Evolutionary conservation across 1,140 invertebrate species (phyloP).

Genomic region (Manduca sexta): DNA sequence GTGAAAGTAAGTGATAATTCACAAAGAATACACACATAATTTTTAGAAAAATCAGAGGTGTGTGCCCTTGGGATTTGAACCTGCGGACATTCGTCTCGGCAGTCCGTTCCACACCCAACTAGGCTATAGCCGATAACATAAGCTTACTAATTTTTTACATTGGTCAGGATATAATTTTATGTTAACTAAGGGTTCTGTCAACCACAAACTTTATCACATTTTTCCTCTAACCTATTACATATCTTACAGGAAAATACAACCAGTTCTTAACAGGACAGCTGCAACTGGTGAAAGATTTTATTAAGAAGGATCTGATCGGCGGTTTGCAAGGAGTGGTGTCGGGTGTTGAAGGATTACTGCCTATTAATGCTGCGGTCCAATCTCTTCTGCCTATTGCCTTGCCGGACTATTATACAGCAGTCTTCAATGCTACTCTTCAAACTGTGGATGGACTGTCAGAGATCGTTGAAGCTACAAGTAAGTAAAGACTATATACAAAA

Average conservation of each 20-base stretch:
- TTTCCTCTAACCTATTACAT: neutral
- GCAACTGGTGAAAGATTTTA: conserved; percentile 69
- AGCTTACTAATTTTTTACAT: too few relatives aligned
- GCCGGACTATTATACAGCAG: conserved; percentile 41
- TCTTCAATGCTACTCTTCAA: conserved; percentile 47
- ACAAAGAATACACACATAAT: too few relatives aligned
- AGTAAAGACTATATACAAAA: too few relatives aligned
- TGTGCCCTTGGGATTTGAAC: too few relatives aligned
- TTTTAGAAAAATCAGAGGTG: too few relatives aligned
- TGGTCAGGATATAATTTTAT: too few relatives aligned
- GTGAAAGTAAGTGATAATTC: too few relatives aligned
- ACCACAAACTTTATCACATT: conserved; percentile 1
- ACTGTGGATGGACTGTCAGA: conserved; percentile 58
- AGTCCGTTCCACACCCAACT: too few relatives aligned
- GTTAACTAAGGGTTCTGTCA: too few relatives aligned
- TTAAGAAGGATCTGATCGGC: conserved; percentile 72
- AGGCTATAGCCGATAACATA: too few relatives aligned
- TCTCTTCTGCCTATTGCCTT: conserved; percentile 28
- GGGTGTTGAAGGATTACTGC: conserved; percentile 35
- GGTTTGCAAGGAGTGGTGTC: conserved; percentile 40
- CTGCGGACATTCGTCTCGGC: too few relatives aligned
- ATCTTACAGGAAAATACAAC: conserved; percentile 63
- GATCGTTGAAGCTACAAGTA: conserved; percentile 69
- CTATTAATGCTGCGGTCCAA: conserved; percentile 21
- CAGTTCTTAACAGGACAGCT: conserved; percentile 69